Base-by-base conservation (phyloP, 2,797 vertebrate species). In the Pantherophis vulpinus region DNA sequence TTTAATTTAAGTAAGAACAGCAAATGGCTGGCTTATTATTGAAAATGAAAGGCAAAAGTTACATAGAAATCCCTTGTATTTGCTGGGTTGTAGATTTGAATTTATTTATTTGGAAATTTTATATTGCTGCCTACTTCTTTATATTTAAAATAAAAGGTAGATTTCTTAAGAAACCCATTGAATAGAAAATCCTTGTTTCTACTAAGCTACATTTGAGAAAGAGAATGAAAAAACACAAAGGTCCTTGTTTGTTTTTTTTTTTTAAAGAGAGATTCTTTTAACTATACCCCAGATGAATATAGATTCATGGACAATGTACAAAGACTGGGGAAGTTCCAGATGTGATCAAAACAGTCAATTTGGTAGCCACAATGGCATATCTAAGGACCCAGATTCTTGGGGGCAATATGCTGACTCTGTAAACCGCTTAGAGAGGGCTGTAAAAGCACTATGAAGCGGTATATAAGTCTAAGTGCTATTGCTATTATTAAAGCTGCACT, bases 11-110 rank as follows among this genome's bases (percentile, higher is more conserved):
- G 32, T 51, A 23, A 63, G 4, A 59, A 13, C 79, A 51, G 9
- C 5, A 61, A 63, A 32, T 11, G 4, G 0, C 2, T 0, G 0
- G 0, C 8, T 37, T 18, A 18, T 89, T 29, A 12, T 5, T 14
- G 55, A 29, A 27, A 32, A 47, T 16, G 61, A 37, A 14, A 51
- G 51, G 7, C 16, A 51, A 20, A 10, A 47, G 3, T 66, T 66
- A 74, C 16, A 32, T 32, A 37, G 70, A 74, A 74, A 74, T 74
- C n/a, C 14, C 66, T 32, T 74, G 32, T 74, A 74, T 16, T 37
- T 37, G 14, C 16, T 18, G 14, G 70, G 32, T 9, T 74, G n/a
- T 18, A 70, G 66, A 74, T 74, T 70, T 70, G 63, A 14, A 70
- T 70, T 32, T 63, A 63, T 63, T 63, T 63, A 29, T 63, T 63